Base-by-base conservation (phyloP, 2,888 invertebrate genomes). In the Zaprionus lineosus region DNA sequence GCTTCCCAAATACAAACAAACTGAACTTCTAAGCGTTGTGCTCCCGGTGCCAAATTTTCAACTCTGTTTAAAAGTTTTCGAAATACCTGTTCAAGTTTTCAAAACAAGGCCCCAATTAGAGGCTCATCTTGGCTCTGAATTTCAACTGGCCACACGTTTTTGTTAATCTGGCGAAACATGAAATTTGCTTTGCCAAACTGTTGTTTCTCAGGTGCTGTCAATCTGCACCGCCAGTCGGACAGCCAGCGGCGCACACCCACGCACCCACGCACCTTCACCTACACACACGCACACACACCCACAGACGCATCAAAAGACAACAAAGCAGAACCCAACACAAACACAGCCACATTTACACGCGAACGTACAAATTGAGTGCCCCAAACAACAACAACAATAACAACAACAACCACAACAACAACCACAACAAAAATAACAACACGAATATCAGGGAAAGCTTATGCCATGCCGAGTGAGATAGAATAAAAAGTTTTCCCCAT, bases 401-500 rank as follows among this genome's bases (percentile, higher is more conserved):
- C n/a, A n/a, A n/a, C n/a, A n/a, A n/a, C n/a, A n/a, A n/a, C n/a
- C n/a, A n/a, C n/a, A n/a, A n/a, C n/a, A n/a, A n/a, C n/a, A n/a
- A n/a, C n/a, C n/a, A n/a, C 31, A 34, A 34, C 7, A 19, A 4
- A 8, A 21, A 48, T 41, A 33, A 19, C 40, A 3, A 14, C 18
- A 18, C 11, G 16, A 24, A 50, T 3, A 3, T 15, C 14, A 12
- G 7, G 16, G n/a, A 52, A 31, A 29, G 40, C 58, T 47, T 47
- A 47, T 60, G 46, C 39, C 53, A 39, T 43, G 46, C 19, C 28
- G 48, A 57, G 62, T 66, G 62, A 52, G 52, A 51, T 59, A 47
- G 31, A 59, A 14, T n/a, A 33, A 18, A 48, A 61, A 65, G 28
- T 47, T 50, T 62, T 40, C n/a, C 12, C 14, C 1, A 11, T 18